A percentile compares a stretch with the other conserved stretches of the same genome.
Conservation (phyloP, 2,797 vertebrate species). For the Orientallactaga sibirica region DNA sequence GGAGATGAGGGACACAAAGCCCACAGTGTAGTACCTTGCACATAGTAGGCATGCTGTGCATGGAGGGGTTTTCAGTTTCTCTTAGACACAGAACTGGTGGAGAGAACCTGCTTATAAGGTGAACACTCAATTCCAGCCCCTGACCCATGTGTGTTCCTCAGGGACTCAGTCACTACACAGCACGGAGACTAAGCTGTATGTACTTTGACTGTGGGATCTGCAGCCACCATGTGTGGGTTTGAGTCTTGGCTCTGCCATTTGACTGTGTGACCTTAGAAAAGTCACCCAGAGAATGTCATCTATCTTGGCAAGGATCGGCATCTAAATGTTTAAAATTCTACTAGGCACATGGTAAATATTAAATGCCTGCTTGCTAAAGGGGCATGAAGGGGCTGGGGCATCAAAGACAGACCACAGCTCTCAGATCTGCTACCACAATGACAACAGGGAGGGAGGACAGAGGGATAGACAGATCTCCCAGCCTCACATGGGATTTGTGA, state of each 20-base stretch:
- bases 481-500: background rate
- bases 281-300: background rate
- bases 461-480: background rate
- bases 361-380: background rate
- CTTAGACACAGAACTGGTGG: background rate
- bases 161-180: background rate
- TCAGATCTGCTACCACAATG: background rate
- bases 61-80: background rate
- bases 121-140: background rate
- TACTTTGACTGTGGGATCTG: background rate
- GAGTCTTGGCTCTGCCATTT: background rate
- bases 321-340: background rate
- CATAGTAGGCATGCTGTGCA: background rate
- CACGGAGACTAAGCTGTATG: background rate
- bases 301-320: background rate
- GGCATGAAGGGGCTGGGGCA: background rate
- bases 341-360: background rate
- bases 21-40: background rate
- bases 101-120: background rate
- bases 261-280: background rate
- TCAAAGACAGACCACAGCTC: background rate
- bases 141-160: background rate
- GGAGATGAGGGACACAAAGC: background rate
- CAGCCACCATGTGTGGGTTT: background rate
- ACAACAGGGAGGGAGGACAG: rapidly evolving